Evolutionary conservation across 1,140 invertebrate species (phyloP).

Genomic region (Musca domestica): DNA sequence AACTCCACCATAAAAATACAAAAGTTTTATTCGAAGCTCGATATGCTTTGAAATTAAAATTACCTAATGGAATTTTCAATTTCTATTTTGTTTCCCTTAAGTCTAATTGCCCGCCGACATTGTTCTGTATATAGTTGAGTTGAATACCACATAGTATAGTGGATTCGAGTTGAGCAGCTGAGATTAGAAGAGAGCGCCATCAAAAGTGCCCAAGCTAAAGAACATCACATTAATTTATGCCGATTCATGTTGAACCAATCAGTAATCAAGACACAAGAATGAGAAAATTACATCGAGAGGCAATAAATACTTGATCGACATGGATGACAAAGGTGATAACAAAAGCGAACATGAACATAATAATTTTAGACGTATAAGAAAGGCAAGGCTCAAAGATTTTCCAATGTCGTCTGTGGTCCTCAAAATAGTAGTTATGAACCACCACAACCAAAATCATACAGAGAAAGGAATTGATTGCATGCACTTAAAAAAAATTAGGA

Average conservation of each 20-base stretch:
- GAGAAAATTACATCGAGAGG: slow-evolving; percentile 17
- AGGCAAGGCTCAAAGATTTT: not conserved
- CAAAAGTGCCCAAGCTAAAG: no score
- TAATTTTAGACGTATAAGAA: not conserved
- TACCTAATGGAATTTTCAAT: slow-evolving; percentile 18
- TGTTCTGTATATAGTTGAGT: no score
- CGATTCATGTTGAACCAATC: slow-evolving; percentile 17
- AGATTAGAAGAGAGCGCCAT: no score
- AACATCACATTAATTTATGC: slow-evolving; percentile 12
- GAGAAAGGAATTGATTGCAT: no score
- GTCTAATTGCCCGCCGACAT: no score
- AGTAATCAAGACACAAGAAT: slow-evolving; percentile 15
- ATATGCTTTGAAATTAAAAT: slow-evolving; percentile 18
- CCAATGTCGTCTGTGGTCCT: no score
- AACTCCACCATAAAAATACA: slow-evolving; percentile 5
- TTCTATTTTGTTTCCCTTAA: not conserved
- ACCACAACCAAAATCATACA: no score
- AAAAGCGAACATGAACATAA: not conserved
- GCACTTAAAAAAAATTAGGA: no score
- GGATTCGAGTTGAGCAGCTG: no score
- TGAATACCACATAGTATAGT: no score
- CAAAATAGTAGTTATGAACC: no score
- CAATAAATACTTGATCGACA: slow-evolving; percentile 19
- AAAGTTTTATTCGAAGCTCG: slow-evolving; percentile 3
- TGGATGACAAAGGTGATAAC: not conserved